Evolutionary conservation across 2,888 invertebrate species (phyloP), one percentile per base, ranked within the genome.

Genomic region (Blastobasis adustella): DNA sequence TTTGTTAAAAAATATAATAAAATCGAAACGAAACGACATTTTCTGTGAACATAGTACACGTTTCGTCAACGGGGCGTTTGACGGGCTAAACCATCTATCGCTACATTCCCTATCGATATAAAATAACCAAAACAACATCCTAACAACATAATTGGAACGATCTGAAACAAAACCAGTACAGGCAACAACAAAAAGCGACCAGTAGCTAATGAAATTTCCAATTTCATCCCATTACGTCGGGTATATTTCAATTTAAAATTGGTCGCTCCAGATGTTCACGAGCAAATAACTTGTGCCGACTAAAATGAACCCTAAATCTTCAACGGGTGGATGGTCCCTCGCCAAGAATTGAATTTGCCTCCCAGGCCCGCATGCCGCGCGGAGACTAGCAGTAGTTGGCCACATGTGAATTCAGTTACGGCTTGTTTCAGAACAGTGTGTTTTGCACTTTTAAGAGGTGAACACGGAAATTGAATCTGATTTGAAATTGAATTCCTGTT

Each of bases 261-360:
- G 69, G 70, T 69, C 64, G 69, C 73, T 75, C 77, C 84, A 83
- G 82, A 82, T 85, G 85, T 82, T 85, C 78, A 75, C 76, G 76
- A 77, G 73, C 75, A 75, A 81, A 83, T 84, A 85, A 82, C 79
- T 84, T 79, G 79, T 73, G 68, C 66, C 67, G 70, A 71, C 72
- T 73, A 76, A 80, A 83, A 81, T 82, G 84, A 84, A 80, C 82
- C 73, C 75, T 85, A 85, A 85, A 86, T 86, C 84, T 82, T 77
- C 69, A 56, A 62, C 66, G 70, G 69, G 56, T 64, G 75, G 77
- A 77, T 76, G 78, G 76, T 76, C 71, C 68, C 66, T 71, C 69
- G 79, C 81, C 77, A 78, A 79, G 82, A 85, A 84, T 84, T 82
- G 78, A 79, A 82, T 84, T 83, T 77, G 76, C 76, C 70, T 76